These are phyloP conservation scores for Lasiurus cinereus DNA, from an alignment of 2,113 vertebrate species.

Conservation along the genomic window DNA sequence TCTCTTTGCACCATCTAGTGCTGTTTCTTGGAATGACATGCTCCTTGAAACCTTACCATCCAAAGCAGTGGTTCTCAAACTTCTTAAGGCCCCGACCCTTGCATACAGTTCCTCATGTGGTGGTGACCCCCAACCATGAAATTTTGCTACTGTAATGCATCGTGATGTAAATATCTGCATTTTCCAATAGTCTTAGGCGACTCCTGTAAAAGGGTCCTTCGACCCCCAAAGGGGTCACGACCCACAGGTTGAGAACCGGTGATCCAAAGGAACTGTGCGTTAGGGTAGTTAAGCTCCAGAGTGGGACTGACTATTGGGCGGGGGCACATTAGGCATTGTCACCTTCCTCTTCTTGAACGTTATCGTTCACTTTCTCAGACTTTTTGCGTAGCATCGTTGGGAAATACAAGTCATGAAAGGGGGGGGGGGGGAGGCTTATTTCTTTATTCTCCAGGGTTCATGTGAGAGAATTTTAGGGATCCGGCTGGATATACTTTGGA, in stretches of 20 bases:
- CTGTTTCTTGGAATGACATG: background rate
- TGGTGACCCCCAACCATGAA: no score
- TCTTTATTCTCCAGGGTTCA: background rate
- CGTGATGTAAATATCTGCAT: no score
- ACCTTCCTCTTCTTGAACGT: background rate
- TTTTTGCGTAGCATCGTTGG: background rate
- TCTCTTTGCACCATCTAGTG: constrained; percentile 71
- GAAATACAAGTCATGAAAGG: background rate
- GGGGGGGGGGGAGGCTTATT: background rate
- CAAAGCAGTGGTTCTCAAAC: background rate
- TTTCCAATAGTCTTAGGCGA: no score
- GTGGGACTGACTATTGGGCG: background rate
- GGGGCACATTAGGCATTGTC: background rate
- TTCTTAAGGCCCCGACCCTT: no score
- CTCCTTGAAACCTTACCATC: background rate
- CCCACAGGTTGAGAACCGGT: no score
- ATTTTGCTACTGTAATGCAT: no score
- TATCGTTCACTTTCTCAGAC: background rate
- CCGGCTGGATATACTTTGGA: background rate
- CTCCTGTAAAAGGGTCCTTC: no score
- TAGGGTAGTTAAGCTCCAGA: background rate
- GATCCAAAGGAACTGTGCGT: background rate
- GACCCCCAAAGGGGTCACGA: no score
- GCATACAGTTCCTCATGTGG: no score
- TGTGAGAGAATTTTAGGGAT: background rate